Conservation (phyloP, 2,888 invertebrate species). For the Pilophorus perplexus region DNA sequence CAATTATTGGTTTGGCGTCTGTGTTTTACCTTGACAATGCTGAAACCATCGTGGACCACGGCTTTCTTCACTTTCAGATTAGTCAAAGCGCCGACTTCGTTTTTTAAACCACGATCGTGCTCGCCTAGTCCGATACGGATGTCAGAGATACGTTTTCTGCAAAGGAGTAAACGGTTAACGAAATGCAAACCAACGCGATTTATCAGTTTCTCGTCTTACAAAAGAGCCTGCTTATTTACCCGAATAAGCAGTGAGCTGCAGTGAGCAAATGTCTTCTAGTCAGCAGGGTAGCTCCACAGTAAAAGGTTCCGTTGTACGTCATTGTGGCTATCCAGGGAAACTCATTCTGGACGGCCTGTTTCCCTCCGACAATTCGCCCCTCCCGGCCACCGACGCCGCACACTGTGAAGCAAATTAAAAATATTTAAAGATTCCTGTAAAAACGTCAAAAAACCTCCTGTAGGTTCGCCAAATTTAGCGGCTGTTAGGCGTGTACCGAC, state of each 20-base stretch:
- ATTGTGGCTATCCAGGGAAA: constrained; percentile 76
- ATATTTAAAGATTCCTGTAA: background rate
- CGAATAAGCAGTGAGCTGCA: constrained; percentile 72
- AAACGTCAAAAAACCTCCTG: no score
- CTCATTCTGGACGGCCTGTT: constrained; percentile 63
- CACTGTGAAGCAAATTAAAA: constrained; percentile 44
- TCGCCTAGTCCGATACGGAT: constrained; percentile 68
- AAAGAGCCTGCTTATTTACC: constrained; percentile 55
- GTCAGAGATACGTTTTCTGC: constrained; percentile 47
- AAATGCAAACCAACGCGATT: no score
- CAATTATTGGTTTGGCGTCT: no score
- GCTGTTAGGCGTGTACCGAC: background rate
- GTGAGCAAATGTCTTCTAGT: constrained; percentile 69
- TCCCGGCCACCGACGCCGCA: constrained; percentile 47
- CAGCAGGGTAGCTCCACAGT: constrained; percentile 72
- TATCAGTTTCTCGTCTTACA: background rate
- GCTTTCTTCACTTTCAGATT: constrained; percentile 57
- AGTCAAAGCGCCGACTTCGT: constrained; percentile 61
- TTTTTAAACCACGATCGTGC: constrained; percentile 64
- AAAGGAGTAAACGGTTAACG: no score
- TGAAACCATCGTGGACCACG: constrained; percentile 69
- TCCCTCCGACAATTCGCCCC: constrained; percentile 63
- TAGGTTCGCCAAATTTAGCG: no score
- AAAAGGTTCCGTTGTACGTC: constrained; percentile 62
- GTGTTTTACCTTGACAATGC: constrained; percentile 63